Evolutionary conservation across 2,113 vertebrate genomes (phyloP).

Genomic region (Condylura cristata): DNA sequence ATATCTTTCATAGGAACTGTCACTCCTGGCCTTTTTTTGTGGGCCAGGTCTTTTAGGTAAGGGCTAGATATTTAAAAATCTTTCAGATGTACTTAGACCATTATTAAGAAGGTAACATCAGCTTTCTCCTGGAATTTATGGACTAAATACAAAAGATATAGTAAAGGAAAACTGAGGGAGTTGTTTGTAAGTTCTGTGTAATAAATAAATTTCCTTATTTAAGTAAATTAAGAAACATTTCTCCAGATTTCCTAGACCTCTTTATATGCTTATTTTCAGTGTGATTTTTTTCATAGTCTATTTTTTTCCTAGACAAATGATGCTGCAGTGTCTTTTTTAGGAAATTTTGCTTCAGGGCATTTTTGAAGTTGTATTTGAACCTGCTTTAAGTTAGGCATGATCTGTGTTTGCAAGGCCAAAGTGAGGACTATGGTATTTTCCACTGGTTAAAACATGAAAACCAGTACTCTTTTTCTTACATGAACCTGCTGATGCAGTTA

Average conservation of each 20-base stretch:
- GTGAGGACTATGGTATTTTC: not conserved
- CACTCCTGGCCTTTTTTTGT: not conserved
- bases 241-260: not conserved
- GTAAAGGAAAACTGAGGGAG: not conserved
- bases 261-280: not conserved
- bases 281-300: too few relatives aligned
- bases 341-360: not conserved
- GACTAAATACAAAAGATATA: not conserved
- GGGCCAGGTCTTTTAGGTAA: not conserved
- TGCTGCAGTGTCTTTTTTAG: not conserved
- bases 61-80: not conserved
- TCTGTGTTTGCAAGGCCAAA: not conserved
- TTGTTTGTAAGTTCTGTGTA: not conserved
- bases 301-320: not conserved
- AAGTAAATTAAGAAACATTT: constrained; percentile 15
- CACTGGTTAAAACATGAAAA: not conserved
- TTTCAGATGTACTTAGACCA: not conserved
- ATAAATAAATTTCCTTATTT: not conserved
- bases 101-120: not conserved
- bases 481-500: not conserved
- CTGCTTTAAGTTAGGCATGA: constrained; percentile 17
- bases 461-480: too few relatives aligned
- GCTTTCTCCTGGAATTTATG: not conserved
- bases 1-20: not conserved
- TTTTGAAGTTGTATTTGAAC: not conserved